phyloP scores from a whole-genome alignment of 2,888 invertebrate species.

The Mesopsocus fuscifrons region DNA sequence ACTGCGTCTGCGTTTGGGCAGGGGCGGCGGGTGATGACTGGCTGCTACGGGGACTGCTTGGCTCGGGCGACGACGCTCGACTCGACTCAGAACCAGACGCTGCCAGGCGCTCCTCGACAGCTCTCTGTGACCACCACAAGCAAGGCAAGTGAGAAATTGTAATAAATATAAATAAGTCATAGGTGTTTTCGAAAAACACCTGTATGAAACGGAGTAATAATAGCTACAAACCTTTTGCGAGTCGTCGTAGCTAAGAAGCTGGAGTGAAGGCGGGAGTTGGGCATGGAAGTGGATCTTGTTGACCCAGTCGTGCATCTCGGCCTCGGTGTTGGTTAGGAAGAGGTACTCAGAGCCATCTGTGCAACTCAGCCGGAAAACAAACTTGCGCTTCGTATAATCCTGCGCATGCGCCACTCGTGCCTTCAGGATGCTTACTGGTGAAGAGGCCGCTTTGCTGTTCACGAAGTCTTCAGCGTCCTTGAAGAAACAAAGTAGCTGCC shows the following conservation, averaged over 20 bases:
- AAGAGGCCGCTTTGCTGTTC: constrained; percentile 70
- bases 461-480: constrained; percentile 83
- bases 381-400: constrained; percentile 89
- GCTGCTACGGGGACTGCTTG: constrained; percentile 20
- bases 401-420: constrained; percentile 72
- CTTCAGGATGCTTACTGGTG: constrained; percentile 55
- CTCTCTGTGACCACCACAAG: too few relatives aligned
- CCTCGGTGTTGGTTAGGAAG: constrained; percentile 54
- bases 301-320: constrained; percentile 75
- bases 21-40: too few relatives aligned
- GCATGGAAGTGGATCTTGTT: constrained; percentile 89
- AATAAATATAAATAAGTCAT: constrained; percentile 1
- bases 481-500: constrained; percentile 94
- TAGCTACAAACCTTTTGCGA: constrained; percentile 35
- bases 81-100: constrained; percentile 26
- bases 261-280: constrained; percentile 69
- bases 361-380: constrained; percentile 62
- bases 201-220: too few relatives aligned
- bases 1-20: constrained; percentile 21
- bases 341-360: constrained; percentile 88
- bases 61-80: constrained; percentile 28
- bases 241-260: constrained; percentile 64
- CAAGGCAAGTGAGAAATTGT: not conserved
- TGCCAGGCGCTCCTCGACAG: constrained; percentile 12
- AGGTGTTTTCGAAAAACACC: not conserved